Evolutionary conservation across 2,797 vertebrate species (phyloP), one percentile per base, ranked within the genome.

Genomic region (Ptychadena robeensis): DNA sequence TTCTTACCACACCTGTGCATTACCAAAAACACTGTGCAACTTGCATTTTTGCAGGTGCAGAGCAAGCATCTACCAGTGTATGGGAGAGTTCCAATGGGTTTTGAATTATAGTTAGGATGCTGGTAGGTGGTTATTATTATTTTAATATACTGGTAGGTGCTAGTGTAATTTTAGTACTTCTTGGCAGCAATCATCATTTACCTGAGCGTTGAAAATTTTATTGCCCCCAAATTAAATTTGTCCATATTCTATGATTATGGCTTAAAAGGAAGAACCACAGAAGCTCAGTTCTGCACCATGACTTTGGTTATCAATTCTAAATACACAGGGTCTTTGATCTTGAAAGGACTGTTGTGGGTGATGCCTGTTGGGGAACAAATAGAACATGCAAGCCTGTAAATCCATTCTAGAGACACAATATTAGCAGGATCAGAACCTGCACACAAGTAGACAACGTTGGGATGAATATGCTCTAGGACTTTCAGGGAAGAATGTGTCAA

Each of bases 401-500:
- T 30, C 7, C 38, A 11, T 38, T 77, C 61, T 34, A n/a, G 40
- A 76, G 59, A 66, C 30, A 77, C 44, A 18, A 48, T 64, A 77
- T 77, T 48, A 77, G 44, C 61, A n/a, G 31, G 37, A 61, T 75
- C 35, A 9, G 59, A 75, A 64, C 63, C 34, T 37, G 35, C 34
- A 31, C 73, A 61, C 18, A 3, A 59, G 53, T 59, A 25, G n/a
- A 27, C 9, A 12, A 28, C 27, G 59, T 61, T 27, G 63, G 27
- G 63, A 77, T 48, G 30, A 32, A 66, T 11, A 14, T 14, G 74
- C 74, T 59, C 4, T 28, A 30, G 73, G 74, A 40, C 34, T 27
- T 44, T 2, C 34, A 9, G 37, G 57, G 8, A 28, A 65, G 61
- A 61, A 76, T 76, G n/a, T 76, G 74, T 76, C 74, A 76, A 76